Evolutionary conservation across 2,113 vertebrate genomes (phyloP).

Genomic region (Ciconia boyciana): DNA sequence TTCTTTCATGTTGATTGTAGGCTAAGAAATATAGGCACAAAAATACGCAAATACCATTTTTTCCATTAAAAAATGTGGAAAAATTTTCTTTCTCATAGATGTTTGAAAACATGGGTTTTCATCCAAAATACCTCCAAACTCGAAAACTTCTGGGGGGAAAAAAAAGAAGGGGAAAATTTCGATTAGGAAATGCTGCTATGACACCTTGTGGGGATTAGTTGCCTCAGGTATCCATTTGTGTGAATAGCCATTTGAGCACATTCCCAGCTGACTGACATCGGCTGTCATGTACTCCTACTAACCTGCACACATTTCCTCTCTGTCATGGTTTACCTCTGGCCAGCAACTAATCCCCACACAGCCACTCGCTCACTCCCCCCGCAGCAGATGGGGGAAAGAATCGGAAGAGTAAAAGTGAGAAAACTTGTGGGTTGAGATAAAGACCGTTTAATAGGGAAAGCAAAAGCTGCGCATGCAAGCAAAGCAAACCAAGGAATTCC

Average conservation of each 20-base stretch:
- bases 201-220: neutral
- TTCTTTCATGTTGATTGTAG: neutral
- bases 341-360: neutral
- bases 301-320: neutral
- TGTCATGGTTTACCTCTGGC: neutral
- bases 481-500: neutral
- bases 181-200: neutral
- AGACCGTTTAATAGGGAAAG: neutral
- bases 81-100: neutral
- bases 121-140: neutral
- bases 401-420: neutral
- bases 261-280: neutral
- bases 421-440: neutral
- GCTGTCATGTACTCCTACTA: neutral
- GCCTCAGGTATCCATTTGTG: neutral
- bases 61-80: neutral
- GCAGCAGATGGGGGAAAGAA: neutral
- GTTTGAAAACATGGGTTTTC: neutral
- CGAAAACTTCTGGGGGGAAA: neutral
- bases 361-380: neutral
- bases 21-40: neutral
- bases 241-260: neutral
- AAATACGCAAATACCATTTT: neutral
- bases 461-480: accelerated
- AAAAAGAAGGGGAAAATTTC: neutral